These are phyloP conservation scores for Ochlodes sylvanus DNA, from an alignment of 2,888 invertebrate genomes.

Conservation along the genomic window DNA sequence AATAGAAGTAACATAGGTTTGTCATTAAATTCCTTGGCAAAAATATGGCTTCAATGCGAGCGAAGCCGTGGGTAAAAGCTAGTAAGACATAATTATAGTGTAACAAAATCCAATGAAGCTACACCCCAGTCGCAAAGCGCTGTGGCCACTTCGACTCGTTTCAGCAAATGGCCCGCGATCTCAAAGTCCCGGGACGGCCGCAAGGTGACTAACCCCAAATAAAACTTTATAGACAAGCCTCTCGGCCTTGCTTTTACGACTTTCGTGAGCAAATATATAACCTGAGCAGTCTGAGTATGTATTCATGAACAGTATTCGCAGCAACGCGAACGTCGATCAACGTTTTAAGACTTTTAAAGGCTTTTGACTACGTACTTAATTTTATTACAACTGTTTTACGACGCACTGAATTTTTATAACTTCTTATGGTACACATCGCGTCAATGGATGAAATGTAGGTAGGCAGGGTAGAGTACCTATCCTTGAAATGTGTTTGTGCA, in stretches of 20 bases:
- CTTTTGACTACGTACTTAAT: conserved; percentile 19
- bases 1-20: too few relatives aligned
- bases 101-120: conserved; percentile 18
- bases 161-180: conserved; percentile 31
- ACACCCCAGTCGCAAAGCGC: conserved; percentile 2
- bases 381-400: conserved; percentile 19
- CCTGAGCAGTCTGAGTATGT: conserved; percentile 2
- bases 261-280: conserved; percentile 30
- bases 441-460: background rate
- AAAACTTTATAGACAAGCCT: conserved; percentile 42
- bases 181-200: conserved; percentile 40
- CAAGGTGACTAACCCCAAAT: conserved; percentile 45
- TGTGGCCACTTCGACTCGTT: conserved; percentile 19
- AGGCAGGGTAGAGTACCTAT: too few relatives aligned
- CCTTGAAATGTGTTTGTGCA: too few relatives aligned
- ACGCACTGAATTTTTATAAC: conserved; percentile 3
- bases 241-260: conserved; percentile 41
- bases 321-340: background rate
- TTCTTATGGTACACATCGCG: background rate
- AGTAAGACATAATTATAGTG: too few relatives aligned
- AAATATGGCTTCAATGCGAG: too few relatives aligned
- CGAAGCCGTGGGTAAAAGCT: too few relatives aligned
- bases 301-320: conserved; percentile 11
- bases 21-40: too few relatives aligned
- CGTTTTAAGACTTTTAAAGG: conserved; percentile 14